These are phyloP conservation scores for Tineola bisselliella DNA, from an alignment of 2,888 invertebrate species.

Conservation along the genomic window DNA sequence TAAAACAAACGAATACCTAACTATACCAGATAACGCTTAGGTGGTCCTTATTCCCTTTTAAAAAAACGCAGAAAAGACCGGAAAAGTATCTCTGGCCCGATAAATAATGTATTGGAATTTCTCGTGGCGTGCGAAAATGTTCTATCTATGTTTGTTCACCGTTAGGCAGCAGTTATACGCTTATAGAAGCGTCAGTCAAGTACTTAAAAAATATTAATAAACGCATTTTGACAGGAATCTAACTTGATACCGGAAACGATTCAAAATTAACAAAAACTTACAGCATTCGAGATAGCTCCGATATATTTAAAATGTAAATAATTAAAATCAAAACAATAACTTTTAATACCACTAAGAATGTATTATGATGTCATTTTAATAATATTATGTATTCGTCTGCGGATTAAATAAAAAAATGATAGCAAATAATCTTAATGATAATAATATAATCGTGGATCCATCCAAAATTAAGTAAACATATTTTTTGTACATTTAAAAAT, in stretches of 20 bases:
- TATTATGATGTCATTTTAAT: conserved; percentile 6
- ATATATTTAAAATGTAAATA: not conserved
- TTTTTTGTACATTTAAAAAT: not conserved
- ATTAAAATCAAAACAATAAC: not conserved
- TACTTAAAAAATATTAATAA: no score
- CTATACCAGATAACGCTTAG: not conserved
- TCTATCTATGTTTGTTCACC: conserved; percentile 28
- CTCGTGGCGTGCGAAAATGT: conserved; percentile 49
- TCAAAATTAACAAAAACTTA: not conserved
- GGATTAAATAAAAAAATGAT: not conserved
- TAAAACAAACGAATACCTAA: not conserved
- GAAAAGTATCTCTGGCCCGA: conserved; percentile 41
- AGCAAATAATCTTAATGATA: not conserved
- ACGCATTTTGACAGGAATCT: not conserved
- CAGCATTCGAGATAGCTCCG: not conserved
- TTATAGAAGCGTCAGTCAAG: no score
- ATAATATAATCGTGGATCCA: not conserved
- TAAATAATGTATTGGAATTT: conserved; percentile 54
- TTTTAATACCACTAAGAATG: not conserved
- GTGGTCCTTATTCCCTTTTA: conserved; percentile 6
- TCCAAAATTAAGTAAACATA: not conserved
- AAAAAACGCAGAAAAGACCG: conserved; percentile 44
- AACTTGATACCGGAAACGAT: not conserved
- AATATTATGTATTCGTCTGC: conserved; percentile 1
- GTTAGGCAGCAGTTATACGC: conserved; percentile 18